A percentile compares a stretch with the other conserved stretches of the same genome.
phyloP scores from a whole-genome alignment of 1,140 invertebrate species.

The Zaprionus lachaisei region DNA sequence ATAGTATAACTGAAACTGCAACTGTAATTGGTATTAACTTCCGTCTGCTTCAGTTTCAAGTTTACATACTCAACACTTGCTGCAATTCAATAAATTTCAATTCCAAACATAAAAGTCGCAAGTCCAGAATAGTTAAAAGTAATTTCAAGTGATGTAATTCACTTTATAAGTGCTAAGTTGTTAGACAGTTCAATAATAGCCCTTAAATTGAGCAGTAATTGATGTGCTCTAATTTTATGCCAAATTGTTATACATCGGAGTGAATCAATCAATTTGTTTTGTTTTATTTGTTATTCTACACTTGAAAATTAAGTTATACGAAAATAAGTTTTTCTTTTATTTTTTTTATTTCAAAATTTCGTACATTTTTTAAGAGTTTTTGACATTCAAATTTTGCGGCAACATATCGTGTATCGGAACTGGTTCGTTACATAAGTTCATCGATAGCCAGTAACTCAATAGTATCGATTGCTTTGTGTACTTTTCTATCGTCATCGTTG shows the following conservation, averaged over 20 bases:
- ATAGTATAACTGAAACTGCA: slow-evolving; percentile 15
- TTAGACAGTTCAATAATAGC: neutral
- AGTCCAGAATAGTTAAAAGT: neutral
- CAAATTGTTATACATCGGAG: neutral
- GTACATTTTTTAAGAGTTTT: neutral
- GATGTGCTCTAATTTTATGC: neutral
- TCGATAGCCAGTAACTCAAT: neutral
- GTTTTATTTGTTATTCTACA: neutral
- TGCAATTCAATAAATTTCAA: neutral
- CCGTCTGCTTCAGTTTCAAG: slow-evolving; percentile 10
- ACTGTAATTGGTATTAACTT: slow-evolving; percentile 20
- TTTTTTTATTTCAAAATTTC: neutral
- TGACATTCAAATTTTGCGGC: slow-evolving; percentile 2
- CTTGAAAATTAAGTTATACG: neutral
- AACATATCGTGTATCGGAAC: neutral
- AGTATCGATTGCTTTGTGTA: neutral
- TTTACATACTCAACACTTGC: slow-evolving; percentile 7
- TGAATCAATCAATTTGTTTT: neutral
- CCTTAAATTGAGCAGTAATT: slow-evolving; percentile 2
- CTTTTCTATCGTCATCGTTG: neutral
- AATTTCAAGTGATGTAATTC: neutral
- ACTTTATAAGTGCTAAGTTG: neutral
- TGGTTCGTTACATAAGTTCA: neutral
- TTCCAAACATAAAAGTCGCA: neutral
- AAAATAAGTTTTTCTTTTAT: neutral